Evolutionary conservation across 2,113 vertebrate genomes (phyloP), one percentile per base, ranked within the genome.

Genomic region (Furnarius figulus): DNA sequence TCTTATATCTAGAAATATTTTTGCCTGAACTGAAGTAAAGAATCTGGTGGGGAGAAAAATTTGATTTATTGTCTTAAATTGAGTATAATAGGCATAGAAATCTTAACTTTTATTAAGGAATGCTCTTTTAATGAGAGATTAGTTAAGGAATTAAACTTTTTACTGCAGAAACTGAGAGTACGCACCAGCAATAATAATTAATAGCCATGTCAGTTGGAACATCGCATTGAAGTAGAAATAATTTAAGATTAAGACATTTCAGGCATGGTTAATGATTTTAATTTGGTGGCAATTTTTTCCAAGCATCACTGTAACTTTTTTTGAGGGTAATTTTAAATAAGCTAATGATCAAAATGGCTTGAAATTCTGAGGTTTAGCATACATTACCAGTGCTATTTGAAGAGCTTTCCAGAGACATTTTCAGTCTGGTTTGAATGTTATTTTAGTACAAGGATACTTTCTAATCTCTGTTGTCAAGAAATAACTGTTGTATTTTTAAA

Each of bases 401-500:
- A 74, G 50, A 89, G 42, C 49, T 92, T 95, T 93, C 70, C 52
- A 79, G 85, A 92, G 58, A 33, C 10, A 4, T 40, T 92, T 27
- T 82, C 47, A 85, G 25, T 76, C 42, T 56, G 24, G 37, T 66
- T 86, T 91, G 80, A 70, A 39, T 28, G n/a, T 63, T 77, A 21
- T 72, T 94, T 80, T 37, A 83, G 8, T 58, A 53, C 5, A 65
- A 75, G 50, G 83, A 62, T 65, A 46, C 56, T 55, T 81, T 96
- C 47, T 73, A 82, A 78, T 85, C 39, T 22, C 15, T 78, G 5
- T 85, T 88, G 62, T 85, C 92, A 84, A 75, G 67, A 75, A 89
- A 50, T 42, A n/a, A 39, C 33, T 62, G 65, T 33, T 95, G 31
- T 59, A 39, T 91, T 89, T 95, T 92, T 88, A 84, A 95, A 94